phyloP scores from a whole-genome alignment of 2,797 vertebrate species.

The Cygnus olor region DNA sequence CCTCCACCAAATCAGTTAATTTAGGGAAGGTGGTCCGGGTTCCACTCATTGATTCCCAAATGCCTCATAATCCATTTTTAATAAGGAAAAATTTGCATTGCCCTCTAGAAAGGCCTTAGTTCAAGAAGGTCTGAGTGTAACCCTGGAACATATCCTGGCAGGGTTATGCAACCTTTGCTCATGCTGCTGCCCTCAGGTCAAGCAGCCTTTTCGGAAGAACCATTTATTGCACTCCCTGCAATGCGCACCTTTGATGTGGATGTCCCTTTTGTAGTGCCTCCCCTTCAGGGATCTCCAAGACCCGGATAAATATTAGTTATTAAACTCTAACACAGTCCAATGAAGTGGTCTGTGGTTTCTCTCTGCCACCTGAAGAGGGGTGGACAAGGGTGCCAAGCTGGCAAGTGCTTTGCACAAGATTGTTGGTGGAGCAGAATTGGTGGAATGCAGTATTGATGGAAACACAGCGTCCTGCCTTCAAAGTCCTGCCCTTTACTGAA shows the following conservation, averaged over 20 bases:
- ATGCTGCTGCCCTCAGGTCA: background rate
- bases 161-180: constrained; percentile 11
- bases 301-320: background rate
- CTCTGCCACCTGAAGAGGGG: background rate
- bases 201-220: background rate
- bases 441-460: background rate
- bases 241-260: background rate
- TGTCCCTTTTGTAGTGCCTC: background rate
- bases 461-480: background rate
- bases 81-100: background rate
- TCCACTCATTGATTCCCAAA: background rate
- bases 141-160: background rate
- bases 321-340: background rate
- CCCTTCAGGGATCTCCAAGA: background rate
- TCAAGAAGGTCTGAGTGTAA: background rate
- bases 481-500: background rate
- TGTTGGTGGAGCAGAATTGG: background rate
- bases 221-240: background rate
- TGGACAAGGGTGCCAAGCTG: background rate
- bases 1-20: background rate
- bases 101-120: background rate
- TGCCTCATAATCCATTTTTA: background rate
- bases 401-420: background rate
- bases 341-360: background rate
- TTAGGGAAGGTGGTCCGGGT: background rate